Conservation (phyloP, 2,797 vertebrate genomes). For the Lycodopsis pacificus region DNA sequence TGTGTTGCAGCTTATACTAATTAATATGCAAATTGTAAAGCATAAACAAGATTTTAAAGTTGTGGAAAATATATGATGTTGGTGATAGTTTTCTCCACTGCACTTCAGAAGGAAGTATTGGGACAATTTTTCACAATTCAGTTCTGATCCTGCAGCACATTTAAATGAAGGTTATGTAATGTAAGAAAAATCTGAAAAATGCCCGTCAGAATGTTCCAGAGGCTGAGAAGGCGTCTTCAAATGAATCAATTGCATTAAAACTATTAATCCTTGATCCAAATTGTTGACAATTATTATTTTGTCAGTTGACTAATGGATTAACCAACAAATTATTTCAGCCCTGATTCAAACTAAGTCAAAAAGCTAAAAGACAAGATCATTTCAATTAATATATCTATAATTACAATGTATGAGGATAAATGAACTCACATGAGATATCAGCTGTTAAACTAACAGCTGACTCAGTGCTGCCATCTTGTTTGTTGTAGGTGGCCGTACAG, state of each 20-base stretch:
- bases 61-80: too few relatives aligned
- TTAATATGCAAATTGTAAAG: not conserved
- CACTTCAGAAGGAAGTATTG: too few relatives aligned
- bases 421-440: constrained; percentile 49
- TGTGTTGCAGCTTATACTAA: not conserved
- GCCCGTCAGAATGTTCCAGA: fast-evolving
- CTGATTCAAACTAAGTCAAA: not conserved
- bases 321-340: not conserved
- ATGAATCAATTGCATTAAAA: too few relatives aligned
- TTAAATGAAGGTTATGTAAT: not conserved
- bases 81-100: too few relatives aligned
- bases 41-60: not conserved
- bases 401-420: not conserved
- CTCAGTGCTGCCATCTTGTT: constrained; percentile 25
- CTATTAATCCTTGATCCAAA: too few relatives aligned
- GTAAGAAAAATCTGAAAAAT: too few relatives aligned
- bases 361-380: not conserved
- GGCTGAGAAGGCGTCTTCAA: not conserved
- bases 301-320: too few relatives aligned
- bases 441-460: not conserved
- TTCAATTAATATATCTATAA: not conserved
- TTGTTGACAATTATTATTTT: not conserved
- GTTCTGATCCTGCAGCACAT: not conserved
- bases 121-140: too few relatives aligned
- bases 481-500: constrained; percentile 61